Base-by-base conservation (phyloP, 2,797 vertebrate species). In the Emydoidea blandingii region DNA sequence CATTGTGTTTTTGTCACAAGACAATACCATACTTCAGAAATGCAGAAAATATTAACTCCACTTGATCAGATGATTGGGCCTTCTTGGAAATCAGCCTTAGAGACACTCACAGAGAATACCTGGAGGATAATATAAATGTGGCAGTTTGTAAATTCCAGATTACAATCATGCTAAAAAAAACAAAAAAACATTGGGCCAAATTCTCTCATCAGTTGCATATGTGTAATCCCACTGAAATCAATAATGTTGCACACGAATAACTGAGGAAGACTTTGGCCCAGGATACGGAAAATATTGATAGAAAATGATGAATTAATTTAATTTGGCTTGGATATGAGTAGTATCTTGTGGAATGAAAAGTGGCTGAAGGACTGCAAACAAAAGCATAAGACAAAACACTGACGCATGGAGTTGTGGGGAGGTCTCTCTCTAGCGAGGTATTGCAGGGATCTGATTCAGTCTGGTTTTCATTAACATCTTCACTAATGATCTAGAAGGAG, bases 221-320 rank as follows among this genome's bases (percentile, higher is more conserved):
- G 25, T 86, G 12, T 49, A 87, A 53, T 86, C 56, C 49, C 27
- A 82, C 41, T 91, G 50, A 96, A 59, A 93, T 87, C 14, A 88
- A 4, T 41, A 95, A 91, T 11, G 21, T 6, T 11, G 16, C 57
- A 31, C 37, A 68, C 37, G 86, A 93, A 92, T 88, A 96, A 86
- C 52, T 72, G 31, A 82, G 6, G 44, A 86, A 93, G 25, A 83
- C 34, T 87, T 95, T 95, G 89, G 84, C 86, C n/a, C 44, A 90
- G 23, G 49, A 78, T 57, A 4, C 94, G 88, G 91, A 95, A 97
- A 93, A 4, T 91, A 89, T 87, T 92, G 62, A 91, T 44, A 94
- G 54, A 96, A 97, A 95, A 95, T 91, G 29, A 52, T 90, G 81
- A 97, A 97, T 95, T 97, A 97, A 98, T 97, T 98, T 96, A 97